Conservation (phyloP, 1,140 invertebrate species). For the Battus philenor region DNA sequence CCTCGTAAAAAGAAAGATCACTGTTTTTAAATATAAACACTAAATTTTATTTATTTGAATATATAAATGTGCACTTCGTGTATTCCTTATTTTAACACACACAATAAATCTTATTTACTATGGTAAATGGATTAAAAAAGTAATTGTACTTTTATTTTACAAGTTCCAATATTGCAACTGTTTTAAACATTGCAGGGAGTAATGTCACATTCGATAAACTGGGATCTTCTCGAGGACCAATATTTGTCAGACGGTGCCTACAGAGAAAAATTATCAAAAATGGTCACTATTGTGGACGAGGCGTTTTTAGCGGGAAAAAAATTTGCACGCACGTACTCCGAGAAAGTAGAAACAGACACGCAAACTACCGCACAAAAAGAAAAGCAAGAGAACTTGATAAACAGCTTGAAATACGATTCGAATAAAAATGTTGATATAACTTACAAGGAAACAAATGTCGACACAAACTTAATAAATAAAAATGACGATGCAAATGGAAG, state of each 20-base stretch:
- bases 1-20: too few relatives aligned
- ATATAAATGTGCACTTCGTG: too few relatives aligned
- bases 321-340: slow-evolving; percentile 85
- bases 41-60: too few relatives aligned
- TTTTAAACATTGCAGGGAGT: slow-evolving; percentile 84
- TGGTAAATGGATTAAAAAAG: too few relatives aligned
- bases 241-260: slow-evolving; percentile 90
- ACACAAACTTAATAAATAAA: not conserved
- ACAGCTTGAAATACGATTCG: slow-evolving; percentile 23
- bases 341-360: slow-evolving; percentile 32
- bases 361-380: slow-evolving; percentile 16
- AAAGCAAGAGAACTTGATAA: slow-evolving; percentile 16
- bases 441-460: slow-evolving; percentile 36
- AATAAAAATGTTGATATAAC: slow-evolving; percentile 49
- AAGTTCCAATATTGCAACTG: too few relatives aligned
- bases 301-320: slow-evolving; percentile 87
- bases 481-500: slow-evolving; percentile 20
- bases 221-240: slow-evolving; percentile 92
- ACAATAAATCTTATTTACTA: too few relatives aligned
- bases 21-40: too few relatives aligned
- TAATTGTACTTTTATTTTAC: too few relatives aligned
- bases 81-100: too few relatives aligned
- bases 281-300: slow-evolving; percentile 84
- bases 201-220: slow-evolving; percentile 95
- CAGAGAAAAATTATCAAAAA: slow-evolving; percentile 89